Conservation (phyloP, 2,113 vertebrate species). For the Tenrec ecaudatus region DNA sequence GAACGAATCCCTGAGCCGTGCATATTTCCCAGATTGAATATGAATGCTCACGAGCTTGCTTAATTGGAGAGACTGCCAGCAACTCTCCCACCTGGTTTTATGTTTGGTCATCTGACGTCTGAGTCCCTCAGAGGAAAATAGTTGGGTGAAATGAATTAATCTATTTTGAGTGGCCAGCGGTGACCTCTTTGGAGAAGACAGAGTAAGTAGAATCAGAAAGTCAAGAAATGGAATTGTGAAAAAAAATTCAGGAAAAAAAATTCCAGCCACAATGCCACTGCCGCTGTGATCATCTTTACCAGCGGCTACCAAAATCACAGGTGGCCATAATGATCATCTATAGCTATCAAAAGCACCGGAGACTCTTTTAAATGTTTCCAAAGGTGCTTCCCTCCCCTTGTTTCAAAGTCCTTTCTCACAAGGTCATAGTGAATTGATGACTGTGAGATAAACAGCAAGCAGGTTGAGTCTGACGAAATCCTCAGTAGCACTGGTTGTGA, state of each 20-base stretch:
- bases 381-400: not conserved
- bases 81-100: not conserved
- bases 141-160: not conserved
- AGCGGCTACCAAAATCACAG: not conserved
- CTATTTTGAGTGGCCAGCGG: not conserved
- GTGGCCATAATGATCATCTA: not conserved
- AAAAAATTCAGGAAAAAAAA: no score
- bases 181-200: not conserved
- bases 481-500: not conserved
- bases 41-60: not conserved
- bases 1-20: not conserved
- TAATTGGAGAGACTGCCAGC: not conserved
- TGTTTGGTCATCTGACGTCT: not conserved
- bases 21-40: not conserved
- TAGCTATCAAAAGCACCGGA: not conserved
- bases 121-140: not conserved
- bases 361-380: not conserved
- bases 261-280: not conserved
- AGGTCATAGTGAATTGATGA: not conserved
- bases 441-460: not conserved
- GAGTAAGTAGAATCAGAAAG: slow-evolving; percentile 13
- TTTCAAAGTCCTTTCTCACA: not conserved
- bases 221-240: not conserved
- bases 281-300: not conserved
- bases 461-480: not conserved